Evolutionary conservation across 2,888 invertebrate genomes (phyloP).

Genomic region (Acrobasis repandana): DNA sequence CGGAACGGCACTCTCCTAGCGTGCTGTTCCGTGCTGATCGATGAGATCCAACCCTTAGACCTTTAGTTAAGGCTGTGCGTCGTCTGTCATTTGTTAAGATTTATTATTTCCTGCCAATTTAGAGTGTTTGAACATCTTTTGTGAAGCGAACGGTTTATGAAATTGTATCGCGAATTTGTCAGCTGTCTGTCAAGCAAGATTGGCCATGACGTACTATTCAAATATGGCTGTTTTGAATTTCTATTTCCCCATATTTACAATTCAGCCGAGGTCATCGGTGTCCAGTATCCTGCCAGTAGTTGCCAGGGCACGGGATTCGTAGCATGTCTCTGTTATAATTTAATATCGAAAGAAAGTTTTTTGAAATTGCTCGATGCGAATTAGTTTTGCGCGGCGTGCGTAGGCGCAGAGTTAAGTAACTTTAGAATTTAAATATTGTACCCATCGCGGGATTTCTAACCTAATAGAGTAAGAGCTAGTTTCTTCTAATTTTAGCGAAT

Average conservation of each 20-base stretch:
- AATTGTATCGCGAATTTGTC: background rate
- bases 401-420: background rate
- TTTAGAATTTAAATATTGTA: background rate
- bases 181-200: background rate
- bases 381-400: background rate
- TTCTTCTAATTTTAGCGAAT: no score
- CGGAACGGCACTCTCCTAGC: no score
- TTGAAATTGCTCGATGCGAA: background rate
- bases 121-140: background rate
- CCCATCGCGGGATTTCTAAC: no score
- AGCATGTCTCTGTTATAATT: background rate
- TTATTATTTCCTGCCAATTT: background rate
- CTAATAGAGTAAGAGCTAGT: no score
- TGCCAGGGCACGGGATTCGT: background rate
- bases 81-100: background rate
- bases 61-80: no score
- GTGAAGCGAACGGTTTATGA: background rate
- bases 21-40: no score
- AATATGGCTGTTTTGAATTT: constrained; percentile 10
- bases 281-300: background rate
- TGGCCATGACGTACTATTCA: constrained; percentile 12
- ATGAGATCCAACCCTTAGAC: no score
- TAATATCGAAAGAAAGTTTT: background rate
- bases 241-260: constrained; percentile 7
- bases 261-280: background rate